phyloP scores from a whole-genome alignment of 2,888 invertebrate genomes.

The Drosophila recens region DNA sequence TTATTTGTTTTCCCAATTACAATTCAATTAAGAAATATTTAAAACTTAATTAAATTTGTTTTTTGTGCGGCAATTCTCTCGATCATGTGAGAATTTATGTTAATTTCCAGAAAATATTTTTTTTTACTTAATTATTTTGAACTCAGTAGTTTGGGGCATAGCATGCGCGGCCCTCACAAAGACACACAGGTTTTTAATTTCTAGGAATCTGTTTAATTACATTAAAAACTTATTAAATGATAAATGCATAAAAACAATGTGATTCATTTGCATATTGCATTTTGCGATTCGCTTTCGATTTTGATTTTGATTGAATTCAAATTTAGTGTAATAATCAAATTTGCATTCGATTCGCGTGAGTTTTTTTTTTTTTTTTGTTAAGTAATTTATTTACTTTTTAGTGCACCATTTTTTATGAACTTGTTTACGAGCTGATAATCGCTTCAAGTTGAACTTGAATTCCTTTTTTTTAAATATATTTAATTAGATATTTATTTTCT shows the following conservation, averaged over 20 bases:
- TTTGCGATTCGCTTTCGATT: conserved; percentile 6
- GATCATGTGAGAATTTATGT: conserved; percentile 71
- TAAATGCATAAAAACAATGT: conserved; percentile 58
- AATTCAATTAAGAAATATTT: conserved; percentile 75
- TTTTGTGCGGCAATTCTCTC: conserved; percentile 42
- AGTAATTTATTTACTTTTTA: conserved; percentile 42
- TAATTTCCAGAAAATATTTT: conserved; percentile 52
- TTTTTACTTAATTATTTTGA: conserved; percentile 18
- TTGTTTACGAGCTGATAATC: conserved; percentile 56
- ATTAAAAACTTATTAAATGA: conserved; percentile 66
- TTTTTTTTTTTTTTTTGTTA: conserved; percentile 35
- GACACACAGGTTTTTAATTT: conserved; percentile 58
- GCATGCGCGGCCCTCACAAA: conserved; percentile 59
- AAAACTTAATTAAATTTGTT: conserved; percentile 60
- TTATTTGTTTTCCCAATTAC: conserved; percentile 45
- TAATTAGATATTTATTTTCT: conserved; percentile 19
- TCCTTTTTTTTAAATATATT: conserved; percentile 7
- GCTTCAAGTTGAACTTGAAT: conserved; percentile 49
- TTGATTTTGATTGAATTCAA: conserved; percentile 48
- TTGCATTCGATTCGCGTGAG: conserved; percentile 65
- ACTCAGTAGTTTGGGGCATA: conserved; percentile 26
- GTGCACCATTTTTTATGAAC: conserved; percentile 35
- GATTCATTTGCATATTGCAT: conserved; percentile 39
- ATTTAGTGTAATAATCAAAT: conserved; percentile 34
- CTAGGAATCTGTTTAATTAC: conserved; percentile 65